These are phyloP conservation scores for Rotaria macrura DNA, from an alignment of 2,888 invertebrate species.

Conservation along the genomic window DNA sequence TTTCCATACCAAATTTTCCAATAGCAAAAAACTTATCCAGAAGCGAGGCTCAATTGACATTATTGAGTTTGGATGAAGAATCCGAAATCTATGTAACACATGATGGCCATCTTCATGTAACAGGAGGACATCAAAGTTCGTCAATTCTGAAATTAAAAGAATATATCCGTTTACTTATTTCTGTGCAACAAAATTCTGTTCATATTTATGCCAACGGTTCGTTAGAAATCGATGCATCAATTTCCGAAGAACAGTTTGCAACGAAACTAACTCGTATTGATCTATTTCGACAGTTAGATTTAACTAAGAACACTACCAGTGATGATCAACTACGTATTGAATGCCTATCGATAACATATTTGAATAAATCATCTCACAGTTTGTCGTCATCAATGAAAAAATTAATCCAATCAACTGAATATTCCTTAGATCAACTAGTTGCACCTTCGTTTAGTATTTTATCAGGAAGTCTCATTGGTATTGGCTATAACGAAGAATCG, in stretches of 20 bases:
- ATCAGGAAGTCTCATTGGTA: neutral
- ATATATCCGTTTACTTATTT: neutral
- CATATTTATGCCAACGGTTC: neutral
- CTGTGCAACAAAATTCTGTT: neutral
- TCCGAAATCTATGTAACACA: neutral
- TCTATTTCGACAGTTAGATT: neutral
- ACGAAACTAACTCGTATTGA: neutral
- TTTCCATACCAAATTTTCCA: neutral
- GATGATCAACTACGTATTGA: neutral
- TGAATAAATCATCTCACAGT: neutral
- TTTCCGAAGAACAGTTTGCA: neutral
- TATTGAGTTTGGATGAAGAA: neutral
- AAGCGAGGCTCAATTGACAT: neutral
- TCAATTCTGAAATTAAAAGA: neutral
- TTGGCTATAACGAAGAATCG: neutral
- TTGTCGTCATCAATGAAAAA: neutral
- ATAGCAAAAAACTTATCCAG: neutral
- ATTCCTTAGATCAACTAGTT: neutral
- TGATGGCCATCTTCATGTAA: neutral
- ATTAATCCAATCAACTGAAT: neutral
- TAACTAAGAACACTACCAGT: neutral
- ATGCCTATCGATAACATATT: neutral
- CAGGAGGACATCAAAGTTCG: neutral
- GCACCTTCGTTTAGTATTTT: neutral
- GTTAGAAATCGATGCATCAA: neutral